Conservation (phyloP, 2,888 invertebrate genomes). For the Drosophila yooni region DNA sequence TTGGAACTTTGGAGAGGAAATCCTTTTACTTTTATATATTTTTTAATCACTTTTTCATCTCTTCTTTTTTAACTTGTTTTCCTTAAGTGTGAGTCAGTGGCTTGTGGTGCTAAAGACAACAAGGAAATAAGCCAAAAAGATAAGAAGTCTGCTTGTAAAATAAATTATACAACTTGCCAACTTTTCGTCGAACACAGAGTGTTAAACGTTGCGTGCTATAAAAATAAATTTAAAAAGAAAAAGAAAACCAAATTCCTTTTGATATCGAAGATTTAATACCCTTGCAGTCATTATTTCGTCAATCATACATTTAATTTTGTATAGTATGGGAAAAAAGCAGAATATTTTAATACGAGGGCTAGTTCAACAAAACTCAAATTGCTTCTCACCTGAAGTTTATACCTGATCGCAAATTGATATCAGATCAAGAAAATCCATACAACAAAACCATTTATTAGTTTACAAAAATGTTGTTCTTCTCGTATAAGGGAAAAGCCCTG, state of each 20-base stretch:
- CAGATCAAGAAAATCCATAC: neutral
- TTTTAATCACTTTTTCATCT: constrained; percentile 5
- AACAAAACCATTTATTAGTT: constrained; percentile 9
- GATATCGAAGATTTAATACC: neutral
- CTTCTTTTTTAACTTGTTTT: constrained; percentile 16
- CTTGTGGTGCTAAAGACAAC: constrained; percentile 19
- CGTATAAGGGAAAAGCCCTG: constrained; percentile 57
- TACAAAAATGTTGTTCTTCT: constrained; percentile 19
- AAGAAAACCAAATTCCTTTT: neutral
- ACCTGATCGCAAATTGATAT: neutral
- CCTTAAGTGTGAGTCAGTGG: constrained; percentile 25
- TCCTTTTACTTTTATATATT: neutral
- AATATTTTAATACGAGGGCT: no score
- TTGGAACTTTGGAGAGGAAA: neutral
- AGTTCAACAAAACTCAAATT: neutral
- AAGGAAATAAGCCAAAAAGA: constrained; percentile 14
- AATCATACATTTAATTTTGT: neutral
- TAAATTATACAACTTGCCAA: constrained; percentile 20
- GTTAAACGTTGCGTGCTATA: constrained; percentile 45
- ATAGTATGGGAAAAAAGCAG: neutral
- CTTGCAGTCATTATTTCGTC: neutral
- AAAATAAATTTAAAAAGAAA: constrained; percentile 35
- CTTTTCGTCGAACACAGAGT: constrained; percentile 23
- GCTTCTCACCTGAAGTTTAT: neutral
- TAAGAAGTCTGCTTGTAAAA: constrained; percentile 18